These are phyloP conservation scores for Exephanes ischioxanthus DNA, from an alignment of 2,888 invertebrate genomes.

Conservation along the genomic window DNA sequence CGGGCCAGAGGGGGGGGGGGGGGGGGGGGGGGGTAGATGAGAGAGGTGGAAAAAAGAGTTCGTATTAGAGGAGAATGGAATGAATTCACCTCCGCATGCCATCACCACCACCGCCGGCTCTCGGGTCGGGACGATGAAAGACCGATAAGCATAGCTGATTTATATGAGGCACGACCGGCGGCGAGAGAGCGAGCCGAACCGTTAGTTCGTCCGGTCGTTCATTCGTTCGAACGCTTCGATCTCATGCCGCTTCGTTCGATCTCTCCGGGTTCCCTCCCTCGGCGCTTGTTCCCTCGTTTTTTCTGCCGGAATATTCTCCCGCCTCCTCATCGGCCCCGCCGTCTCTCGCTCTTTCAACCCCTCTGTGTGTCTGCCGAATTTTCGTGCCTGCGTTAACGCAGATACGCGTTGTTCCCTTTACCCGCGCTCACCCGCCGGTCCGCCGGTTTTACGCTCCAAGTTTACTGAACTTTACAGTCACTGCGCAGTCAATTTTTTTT, in stretches of 20 bases:
- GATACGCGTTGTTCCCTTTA: slow-evolving; percentile 71
- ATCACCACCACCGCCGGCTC: slow-evolving; percentile 27
- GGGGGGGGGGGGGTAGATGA: background rate
- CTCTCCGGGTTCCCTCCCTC: slow-evolving; percentile 29
- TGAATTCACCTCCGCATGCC: slow-evolving; percentile 82
- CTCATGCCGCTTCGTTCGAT: slow-evolving; percentile 65
- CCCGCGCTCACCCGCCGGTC: background rate
- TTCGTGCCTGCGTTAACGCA: slow-evolving; percentile 79
- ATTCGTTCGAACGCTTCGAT: slow-evolving; percentile 74
- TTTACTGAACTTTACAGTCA: slow-evolving; percentile 7
- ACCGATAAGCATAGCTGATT: slow-evolving; percentile 85
- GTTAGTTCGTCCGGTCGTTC: slow-evolving; percentile 74
- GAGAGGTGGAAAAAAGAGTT: slow-evolving; percentile 79
- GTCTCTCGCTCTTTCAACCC: slow-evolving; percentile 71
- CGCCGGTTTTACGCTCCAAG: background rate
- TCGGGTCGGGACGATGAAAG: slow-evolving; percentile 81
- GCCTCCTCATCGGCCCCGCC: slow-evolving; percentile 57
- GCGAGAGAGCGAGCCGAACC: slow-evolving; percentile 76
- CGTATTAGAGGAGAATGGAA: slow-evolving; percentile 84
- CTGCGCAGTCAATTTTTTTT: background rate
- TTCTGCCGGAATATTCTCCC: slow-evolving; percentile 57
- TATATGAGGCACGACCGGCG: slow-evolving; percentile 81
- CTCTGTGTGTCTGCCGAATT: slow-evolving; percentile 54
- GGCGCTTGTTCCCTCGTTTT: slow-evolving; percentile 52
- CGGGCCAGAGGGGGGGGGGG: slow-evolving; percentile 15